Evolutionary conservation across 2,797 vertebrate genomes (phyloP).

Genomic region (Sparus aurata): DNA sequence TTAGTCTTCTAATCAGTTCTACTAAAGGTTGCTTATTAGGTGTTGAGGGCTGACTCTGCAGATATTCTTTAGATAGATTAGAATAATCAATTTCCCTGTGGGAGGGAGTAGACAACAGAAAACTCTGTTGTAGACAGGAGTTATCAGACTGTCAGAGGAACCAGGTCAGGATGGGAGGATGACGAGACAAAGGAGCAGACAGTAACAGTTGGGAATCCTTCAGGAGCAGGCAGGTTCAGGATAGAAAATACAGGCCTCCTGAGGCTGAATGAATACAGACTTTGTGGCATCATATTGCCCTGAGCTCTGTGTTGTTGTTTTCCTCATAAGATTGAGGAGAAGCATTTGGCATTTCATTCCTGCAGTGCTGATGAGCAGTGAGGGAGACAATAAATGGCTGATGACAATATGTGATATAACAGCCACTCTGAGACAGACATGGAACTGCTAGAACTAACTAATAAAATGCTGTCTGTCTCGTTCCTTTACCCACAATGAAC

Average conservation of each 20-base stretch:
- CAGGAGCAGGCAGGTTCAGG: neutral
- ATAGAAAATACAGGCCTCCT: neutral
- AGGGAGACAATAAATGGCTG: slow-evolving; percentile 20
- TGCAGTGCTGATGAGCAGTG: neutral
- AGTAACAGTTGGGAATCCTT: neutral
- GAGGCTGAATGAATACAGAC: neutral
- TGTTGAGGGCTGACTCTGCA: too few species aligned
- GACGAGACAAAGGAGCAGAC: neutral
- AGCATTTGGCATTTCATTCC: slow-evolving; percentile 20
- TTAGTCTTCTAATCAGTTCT: neutral
- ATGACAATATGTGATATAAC: slow-evolving; percentile 32
- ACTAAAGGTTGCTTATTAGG: neutral
- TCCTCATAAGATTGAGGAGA: neutral
- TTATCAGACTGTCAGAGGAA: neutral
- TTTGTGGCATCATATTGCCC: neutral
- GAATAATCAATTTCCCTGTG: neutral
- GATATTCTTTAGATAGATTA: neutral
- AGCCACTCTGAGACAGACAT: slow-evolving; percentile 26
- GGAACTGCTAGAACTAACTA: slow-evolving; percentile 29
- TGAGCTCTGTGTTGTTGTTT: neutral
- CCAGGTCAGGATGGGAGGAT: neutral
- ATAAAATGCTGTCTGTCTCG: slow-evolving; percentile 56
- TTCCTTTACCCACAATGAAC: slow-evolving; percentile 54
- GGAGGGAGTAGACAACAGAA: neutral
- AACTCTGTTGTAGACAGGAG: neutral